phyloP scores from a whole-genome alignment of 2,888 invertebrate genomes.

The Crepidodera aurea region DNA sequence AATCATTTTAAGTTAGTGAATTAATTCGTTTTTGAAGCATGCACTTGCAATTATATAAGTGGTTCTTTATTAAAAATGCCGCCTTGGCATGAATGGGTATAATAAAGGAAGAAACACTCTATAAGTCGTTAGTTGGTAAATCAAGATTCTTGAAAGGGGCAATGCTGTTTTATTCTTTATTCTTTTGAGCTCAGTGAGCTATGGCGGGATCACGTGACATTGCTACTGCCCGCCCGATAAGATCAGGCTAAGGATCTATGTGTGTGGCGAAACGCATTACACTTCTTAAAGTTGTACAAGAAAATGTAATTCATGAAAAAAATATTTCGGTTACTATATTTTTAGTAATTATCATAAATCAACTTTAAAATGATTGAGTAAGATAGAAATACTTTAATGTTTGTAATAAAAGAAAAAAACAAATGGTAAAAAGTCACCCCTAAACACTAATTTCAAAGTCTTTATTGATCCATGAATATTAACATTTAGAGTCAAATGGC shows the following conservation, averaged over 20 bases:
- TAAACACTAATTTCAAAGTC: no score
- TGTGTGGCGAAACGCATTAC: conserved; percentile 39
- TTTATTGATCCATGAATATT: no score
- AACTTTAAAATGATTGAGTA: no score
- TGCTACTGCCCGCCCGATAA: conserved; percentile 42
- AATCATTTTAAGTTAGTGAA: neutral
- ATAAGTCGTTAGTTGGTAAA: conserved; percentile 24
- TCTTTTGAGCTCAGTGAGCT: conserved; percentile 36
- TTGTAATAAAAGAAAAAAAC: no score
- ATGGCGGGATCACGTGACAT: conserved; percentile 41
- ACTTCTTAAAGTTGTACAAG: neutral
- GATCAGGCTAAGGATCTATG: conserved; percentile 35
- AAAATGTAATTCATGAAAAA: neutral
- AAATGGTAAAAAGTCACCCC: no score
- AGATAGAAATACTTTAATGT: no score
- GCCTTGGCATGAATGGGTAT: conserved; percentile 2
- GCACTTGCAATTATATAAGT: neutral
- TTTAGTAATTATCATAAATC: no score
- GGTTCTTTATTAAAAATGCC: neutral
- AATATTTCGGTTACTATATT: no score
- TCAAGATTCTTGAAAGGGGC: conserved; percentile 29
- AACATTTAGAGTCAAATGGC: no score
- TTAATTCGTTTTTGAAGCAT: neutral
- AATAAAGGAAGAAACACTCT: conserved; percentile 4
- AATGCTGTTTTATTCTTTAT: conserved; percentile 32